phyloP scores from a whole-genome alignment of 64 coral and sea anemone genomes.

The Pocillopora verrucosa region DNA sequence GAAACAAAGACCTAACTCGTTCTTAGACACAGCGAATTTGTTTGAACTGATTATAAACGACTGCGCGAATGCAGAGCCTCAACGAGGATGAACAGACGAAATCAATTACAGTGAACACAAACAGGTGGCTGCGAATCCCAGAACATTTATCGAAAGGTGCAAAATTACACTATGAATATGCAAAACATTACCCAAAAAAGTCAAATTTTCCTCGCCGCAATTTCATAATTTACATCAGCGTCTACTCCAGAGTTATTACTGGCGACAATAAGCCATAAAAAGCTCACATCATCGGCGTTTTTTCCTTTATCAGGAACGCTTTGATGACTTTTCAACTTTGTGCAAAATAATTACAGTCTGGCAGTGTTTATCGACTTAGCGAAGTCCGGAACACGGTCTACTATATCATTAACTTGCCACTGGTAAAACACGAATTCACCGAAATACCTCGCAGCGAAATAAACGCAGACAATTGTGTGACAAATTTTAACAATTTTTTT shows the following conservation, averaged over 20 bases:
- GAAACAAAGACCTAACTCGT: neutral
- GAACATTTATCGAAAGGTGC: slow-evolving; percentile 16
- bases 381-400: slow-evolving; percentile 9
- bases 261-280: slow-evolving; percentile 4
- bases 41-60: neutral
- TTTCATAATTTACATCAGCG: slow-evolving; percentile 35
- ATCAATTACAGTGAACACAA: slow-evolving; percentile 27
- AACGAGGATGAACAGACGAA: slow-evolving; percentile 10
- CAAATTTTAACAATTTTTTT: neutral
- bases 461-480: neutral
- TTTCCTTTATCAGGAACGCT: neutral
- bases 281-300: neutral
- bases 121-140: slow-evolving; percentile 11
- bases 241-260: neutral
- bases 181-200: slow-evolving; percentile 28
- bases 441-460: neutral
- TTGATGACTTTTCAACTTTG: slow-evolving; percentile 1
- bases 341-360: slow-evolving; percentile 20
- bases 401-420: slow-evolving; percentile 4
- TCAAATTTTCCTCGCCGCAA: slow-evolving; percentile 28
- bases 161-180: slow-evolving; percentile 36
- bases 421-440: neutral
- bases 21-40: neutral
- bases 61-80: neutral
- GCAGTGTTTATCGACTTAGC: slow-evolving; percentile 4